Base-by-base conservation (phyloP, 2,888 invertebrate species). In the Tuberolachnus salignus region DNA sequence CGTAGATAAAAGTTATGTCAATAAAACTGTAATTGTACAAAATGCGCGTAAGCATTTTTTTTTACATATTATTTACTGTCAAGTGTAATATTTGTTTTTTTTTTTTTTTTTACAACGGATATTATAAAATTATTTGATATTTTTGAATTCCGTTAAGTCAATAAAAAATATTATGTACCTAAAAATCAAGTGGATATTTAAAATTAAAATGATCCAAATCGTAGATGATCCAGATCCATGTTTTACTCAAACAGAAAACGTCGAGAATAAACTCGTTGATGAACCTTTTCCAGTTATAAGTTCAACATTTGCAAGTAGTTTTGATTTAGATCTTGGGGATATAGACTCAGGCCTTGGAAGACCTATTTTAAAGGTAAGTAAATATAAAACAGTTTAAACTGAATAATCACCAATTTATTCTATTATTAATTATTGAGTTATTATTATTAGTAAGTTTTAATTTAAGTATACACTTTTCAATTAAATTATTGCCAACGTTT, bases 11-110 rank as follows among this genome's bases (percentile, higher is more conserved):
- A n/a, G n/a, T n/a, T n/a, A n/a, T n/a, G n/a, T n/a, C n/a, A n/a
- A n/a, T n/a, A n/a, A n/a, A n/a, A n/a, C n/a, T n/a, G n/a, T n/a
- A n/a, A n/a, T n/a, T n/a, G n/a, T n/a, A n/a, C n/a, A n/a, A n/a
- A n/a, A n/a, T n/a, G 0, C 9, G 19, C n/a, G 16, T n/a, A n/a
- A n/a, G n/a, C n/a, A n/a, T 61, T n/a, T 34, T 16, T 34, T 34
- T 34, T n/a, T 26, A 61, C 34, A 34, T 34, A 34, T 61, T 61
- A 34, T 34, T 34, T n/a, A 61, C n/a, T 61, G 59, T 61, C 8
- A 61, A 61, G 59, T 61, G 59, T 34, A 61, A 61, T 61, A 16
- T n/a, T 61, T 61, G 19, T n/a, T 59, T 59, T 57, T 57, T n/a
- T n/a, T n/a, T n/a, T n/a, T n/a, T 57, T 57, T 61, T n/a, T 61